Evolutionary conservation across 1,140 invertebrate species (phyloP).

Genomic region (Papilio dardanus): DNA sequence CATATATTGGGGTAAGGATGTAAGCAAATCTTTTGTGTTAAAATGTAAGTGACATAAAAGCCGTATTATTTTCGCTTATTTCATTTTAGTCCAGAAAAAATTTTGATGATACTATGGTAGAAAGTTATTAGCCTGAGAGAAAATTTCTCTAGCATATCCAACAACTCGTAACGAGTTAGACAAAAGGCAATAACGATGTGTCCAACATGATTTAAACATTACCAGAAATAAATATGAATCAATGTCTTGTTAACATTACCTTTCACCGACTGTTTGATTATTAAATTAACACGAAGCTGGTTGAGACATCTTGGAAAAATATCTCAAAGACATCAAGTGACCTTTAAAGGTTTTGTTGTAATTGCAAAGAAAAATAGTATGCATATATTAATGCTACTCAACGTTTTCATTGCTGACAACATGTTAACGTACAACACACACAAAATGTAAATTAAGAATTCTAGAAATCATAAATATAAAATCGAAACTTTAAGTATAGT

Average conservation of each 20-base stretch:
- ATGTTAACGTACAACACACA: no score
- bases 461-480: neutral
- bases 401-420: no score
- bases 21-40: no score
- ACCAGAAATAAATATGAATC: neutral
- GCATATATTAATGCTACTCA: neutral
- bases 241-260: neutral
- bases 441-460: neutral
- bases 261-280: conserved; percentile 18
- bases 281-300: neutral
- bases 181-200: neutral
- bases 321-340: conserved; percentile 25
- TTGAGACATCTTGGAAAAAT: conserved; percentile 9
- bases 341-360: conserved; percentile 14
- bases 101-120: neutral
- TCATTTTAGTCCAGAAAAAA: no score
- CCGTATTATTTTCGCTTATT: no score
- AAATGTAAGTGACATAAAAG: no score
- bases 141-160: neutral
- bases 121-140: neutral
- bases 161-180: neutral
- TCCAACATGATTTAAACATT: neutral
- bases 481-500: neutral
- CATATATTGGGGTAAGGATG: no score
- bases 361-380: neutral